These are phyloP conservation scores for Cheilosia grossa DNA, from an alignment of 2,888 invertebrate genomes.

Conservation along the genomic window DNA sequence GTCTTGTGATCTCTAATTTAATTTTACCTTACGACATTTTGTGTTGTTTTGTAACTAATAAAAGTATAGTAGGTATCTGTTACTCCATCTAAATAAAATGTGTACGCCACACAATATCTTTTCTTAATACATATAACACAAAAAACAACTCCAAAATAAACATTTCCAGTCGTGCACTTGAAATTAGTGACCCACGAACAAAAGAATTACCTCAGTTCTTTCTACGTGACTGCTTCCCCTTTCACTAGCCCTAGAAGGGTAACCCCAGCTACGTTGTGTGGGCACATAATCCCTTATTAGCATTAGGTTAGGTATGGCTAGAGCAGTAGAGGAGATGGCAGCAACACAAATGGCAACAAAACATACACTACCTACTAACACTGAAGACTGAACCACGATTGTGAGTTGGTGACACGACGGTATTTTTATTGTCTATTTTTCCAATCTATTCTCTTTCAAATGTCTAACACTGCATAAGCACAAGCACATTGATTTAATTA, in stretches of 20 bases:
- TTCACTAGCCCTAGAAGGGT: constrained; percentile 53
- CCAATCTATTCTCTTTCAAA: constrained; percentile 38
- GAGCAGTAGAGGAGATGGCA: neutral
- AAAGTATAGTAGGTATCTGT: too few relatives aligned
- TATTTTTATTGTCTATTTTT: neutral
- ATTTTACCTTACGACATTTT: too few relatives aligned
- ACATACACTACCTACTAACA: neutral
- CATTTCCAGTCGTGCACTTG: constrained; percentile 29
- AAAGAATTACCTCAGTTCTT: constrained; percentile 54
- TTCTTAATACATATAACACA: neutral
- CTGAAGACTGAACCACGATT: constrained; percentile 38
- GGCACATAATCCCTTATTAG: constrained; percentile 12
- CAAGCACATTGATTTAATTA: constrained; percentile 35
- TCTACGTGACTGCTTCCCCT: constrained; percentile 72
- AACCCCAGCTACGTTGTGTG: constrained; percentile 21
- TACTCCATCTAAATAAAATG: too few relatives aligned
- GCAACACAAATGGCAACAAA: neutral
- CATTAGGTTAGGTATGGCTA: too few relatives aligned
- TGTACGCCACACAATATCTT: neutral
- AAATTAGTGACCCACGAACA: constrained; percentile 50
- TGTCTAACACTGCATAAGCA: constrained; percentile 16
- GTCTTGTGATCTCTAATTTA: too few relatives aligned
- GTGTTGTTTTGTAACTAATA: too few relatives aligned
- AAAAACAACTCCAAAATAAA: neutral
- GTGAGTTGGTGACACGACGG: constrained; percentile 24